Evolutionary conservation across 2,888 invertebrate genomes (phyloP), one percentile per base, ranked within the genome.

Genomic region (Xylota sylvarum): DNA sequence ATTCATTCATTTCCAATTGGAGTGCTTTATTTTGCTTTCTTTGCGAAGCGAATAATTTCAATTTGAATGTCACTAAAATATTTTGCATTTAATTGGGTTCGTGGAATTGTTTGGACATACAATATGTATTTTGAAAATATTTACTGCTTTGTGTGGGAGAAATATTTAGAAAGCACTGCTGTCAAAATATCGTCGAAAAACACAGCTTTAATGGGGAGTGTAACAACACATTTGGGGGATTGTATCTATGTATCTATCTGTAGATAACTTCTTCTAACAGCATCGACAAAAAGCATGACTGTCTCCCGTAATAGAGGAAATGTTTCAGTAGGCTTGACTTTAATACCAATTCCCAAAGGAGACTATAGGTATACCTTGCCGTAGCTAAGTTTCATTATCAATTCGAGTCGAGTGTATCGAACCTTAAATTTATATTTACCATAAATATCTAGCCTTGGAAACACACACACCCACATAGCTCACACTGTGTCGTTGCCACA

Each of bases 61-160:
- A 64, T 64, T 58, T 65, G 55, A 72, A 46, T 64, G 72, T 58
- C 55, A 72, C 64, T 72, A 58, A 58, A 48, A 58, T 72, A 48
- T 40, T 55, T 55, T 27, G 43, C 43, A 70, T 70, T 46, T n/a
- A 35, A 50, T 50, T 32, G 32, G 32, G 12, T 27, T 2, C 1
- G 27, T 10, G 46, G 60, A 43, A 46, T 43, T 69, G 52, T 40
- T 69, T 64, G 32, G 67, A 52, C 67, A 52, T 37, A n/a, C n/a
- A n/a, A n/a, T n/a, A n/a, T n/a, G n/a, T n/a, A 65, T 52, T 55
- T 56, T 3, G 9, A 17, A 56, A 55, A 56, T 56, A 70, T 70
- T 17, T n/a, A 9, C 10, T 17, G 69, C 30, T 37, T 5, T 40
- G 58, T 40, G 40, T 40, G 17, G 19, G 23, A n/a, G 40, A 60